These are phyloP conservation scores for Bombus ignitus DNA, from an alignment of 1,140 invertebrate genomes.

Conservation along the genomic window DNA sequence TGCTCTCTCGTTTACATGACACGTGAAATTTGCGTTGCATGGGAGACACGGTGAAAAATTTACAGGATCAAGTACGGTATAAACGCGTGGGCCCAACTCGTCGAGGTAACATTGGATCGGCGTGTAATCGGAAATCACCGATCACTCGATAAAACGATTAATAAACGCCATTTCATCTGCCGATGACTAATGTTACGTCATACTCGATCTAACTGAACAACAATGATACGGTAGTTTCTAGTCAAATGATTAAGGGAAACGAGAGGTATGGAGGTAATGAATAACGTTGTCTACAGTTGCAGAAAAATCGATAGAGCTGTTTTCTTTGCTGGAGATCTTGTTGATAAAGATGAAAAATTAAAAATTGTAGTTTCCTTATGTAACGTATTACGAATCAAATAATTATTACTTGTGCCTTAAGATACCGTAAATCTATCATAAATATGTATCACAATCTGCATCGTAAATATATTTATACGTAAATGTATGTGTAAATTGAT, in stretches of 20 bases:
- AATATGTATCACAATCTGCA: no score
- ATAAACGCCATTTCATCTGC: not conserved
- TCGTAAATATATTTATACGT: no score
- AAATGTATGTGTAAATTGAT: no score
- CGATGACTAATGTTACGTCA: constrained; percentile 19
- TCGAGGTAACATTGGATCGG: constrained; percentile 17
- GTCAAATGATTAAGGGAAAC: constrained; percentile 2
- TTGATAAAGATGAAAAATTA: not conserved
- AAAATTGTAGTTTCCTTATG: not conserved
- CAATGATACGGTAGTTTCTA: constrained; percentile 2
- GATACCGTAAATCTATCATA: no score
- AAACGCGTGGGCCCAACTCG: not conserved
- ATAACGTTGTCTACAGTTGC: not conserved
- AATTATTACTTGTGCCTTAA: not conserved
- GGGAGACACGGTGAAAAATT: not conserved
- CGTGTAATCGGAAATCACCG: constrained; percentile 37
- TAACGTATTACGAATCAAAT: not conserved
- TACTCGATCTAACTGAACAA: constrained; percentile 1
- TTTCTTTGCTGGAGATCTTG: not conserved
- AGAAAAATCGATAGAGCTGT: not conserved
- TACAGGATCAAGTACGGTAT: not conserved
- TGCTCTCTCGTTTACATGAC: not conserved
- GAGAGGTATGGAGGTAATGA: not conserved
- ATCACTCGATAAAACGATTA: constrained; percentile 8
- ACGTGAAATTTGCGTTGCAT: no score